These are phyloP conservation scores for Oasisia sp. DNA, from an alignment of 2,888 invertebrate genomes.

Conservation along the genomic window DNA sequence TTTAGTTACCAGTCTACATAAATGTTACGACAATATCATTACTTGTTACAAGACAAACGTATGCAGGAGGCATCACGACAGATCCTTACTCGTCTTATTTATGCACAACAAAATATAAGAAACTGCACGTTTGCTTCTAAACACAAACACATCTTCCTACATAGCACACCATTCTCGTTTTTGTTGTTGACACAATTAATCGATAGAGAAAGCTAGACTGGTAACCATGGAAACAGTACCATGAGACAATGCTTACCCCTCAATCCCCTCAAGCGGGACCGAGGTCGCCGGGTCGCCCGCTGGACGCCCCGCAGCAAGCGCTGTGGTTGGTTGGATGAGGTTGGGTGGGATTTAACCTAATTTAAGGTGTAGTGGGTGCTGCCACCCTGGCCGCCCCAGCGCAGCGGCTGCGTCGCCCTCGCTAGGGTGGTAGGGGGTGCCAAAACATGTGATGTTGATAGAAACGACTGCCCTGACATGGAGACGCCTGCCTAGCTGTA, in stretches of 20 bases:
- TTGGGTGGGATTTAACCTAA: neutral
- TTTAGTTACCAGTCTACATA: neutral
- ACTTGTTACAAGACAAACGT: neutral
- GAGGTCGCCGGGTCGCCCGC: slow-evolving; percentile 3
- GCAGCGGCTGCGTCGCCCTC: slow-evolving; percentile 4
- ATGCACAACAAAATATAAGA: neutral
- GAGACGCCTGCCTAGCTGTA: slow-evolving; percentile 3
- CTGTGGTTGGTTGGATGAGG: slow-evolving; percentile 17
- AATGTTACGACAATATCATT: neutral
- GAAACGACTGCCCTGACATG: neutral
- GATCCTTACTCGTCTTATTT: neutral
- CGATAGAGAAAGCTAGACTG: neutral
- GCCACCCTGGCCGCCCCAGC: slow-evolving; percentile 12
- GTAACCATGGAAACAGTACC: slow-evolving; percentile 17
- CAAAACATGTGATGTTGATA: slow-evolving; percentile 17
- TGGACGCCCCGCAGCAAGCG: neutral
- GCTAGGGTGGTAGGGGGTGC: slow-evolving; percentile 17
- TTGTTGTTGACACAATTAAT: neutral
- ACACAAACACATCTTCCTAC: neutral
- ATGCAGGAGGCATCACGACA: neutral
- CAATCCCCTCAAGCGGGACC: slow-evolving; percentile 20
- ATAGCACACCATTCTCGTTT: neutral
- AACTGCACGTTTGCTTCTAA: neutral
- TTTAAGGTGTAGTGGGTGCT: slow-evolving; percentile 9
- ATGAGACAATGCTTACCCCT: slow-evolving; percentile 28